These are phyloP conservation scores for Cygnus atratus DNA, from an alignment of 2,113 vertebrate species.

Conservation along the genomic window DNA sequence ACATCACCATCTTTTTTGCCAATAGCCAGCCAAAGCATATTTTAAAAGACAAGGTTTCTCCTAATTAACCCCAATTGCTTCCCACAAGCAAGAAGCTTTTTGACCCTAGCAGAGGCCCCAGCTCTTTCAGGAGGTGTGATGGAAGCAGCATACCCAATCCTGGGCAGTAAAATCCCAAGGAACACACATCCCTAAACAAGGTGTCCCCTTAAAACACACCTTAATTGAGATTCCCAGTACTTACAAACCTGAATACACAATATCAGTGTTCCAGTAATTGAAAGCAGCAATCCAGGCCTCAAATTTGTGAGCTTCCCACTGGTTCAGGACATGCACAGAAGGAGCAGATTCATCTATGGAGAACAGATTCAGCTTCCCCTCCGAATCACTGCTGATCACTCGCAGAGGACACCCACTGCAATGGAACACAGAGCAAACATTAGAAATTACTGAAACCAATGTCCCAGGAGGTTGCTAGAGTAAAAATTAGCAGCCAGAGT, in stretches of 20 bases:
- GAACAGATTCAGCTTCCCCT: constrained; percentile 84
- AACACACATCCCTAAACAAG: not conserved
- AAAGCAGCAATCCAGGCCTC: constrained; percentile 97
- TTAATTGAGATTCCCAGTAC: not conserved
- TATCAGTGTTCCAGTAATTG: constrained; percentile 90
- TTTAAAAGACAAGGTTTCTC: not conserved
- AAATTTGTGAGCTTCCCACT: constrained; percentile 92
- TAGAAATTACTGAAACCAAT: not conserved
- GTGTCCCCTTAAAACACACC: not conserved
- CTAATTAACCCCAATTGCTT: not conserved
- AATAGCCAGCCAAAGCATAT: not conserved
- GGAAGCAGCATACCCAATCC: not conserved
- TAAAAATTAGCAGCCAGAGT: not conserved
- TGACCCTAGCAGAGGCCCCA: not conserved
- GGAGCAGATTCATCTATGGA: constrained; percentile 70
- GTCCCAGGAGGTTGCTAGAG: not conserved
- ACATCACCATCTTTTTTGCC: not conserved
- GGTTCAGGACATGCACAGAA: constrained; percentile 64
- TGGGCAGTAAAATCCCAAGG: not conserved
- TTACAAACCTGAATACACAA: constrained; percentile 89
- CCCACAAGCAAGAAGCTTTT: not conserved
- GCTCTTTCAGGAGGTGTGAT: not conserved
- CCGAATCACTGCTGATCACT: constrained; percentile 90
- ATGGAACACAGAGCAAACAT: not conserved
- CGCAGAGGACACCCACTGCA: constrained; percentile 76